phyloP scores from a whole-genome alignment of 1,140 invertebrate species.

The Dinoponera quadriceps region DNA sequence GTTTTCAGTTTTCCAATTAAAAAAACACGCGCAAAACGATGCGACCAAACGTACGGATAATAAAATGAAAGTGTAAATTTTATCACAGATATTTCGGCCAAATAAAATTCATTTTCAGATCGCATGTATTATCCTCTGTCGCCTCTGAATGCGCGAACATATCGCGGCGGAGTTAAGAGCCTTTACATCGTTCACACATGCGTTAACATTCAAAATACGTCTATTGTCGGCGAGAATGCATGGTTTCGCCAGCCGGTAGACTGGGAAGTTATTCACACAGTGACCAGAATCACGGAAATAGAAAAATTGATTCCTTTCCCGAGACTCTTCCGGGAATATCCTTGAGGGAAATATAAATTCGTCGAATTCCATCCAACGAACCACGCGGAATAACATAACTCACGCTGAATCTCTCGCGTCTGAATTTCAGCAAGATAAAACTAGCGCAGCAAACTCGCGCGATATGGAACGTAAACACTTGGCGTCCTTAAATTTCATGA shows the following conservation, averaged over 20 bases:
- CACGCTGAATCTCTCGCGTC: constrained; percentile 37
- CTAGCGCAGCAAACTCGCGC: constrained; percentile 21
- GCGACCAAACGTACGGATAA: neutral
- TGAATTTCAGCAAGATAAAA: constrained; percentile 41
- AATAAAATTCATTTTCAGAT: neutral
- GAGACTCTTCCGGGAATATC: constrained; percentile 45
- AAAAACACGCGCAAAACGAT: too few relatives aligned
- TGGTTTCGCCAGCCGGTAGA: neutral
- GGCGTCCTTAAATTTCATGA: constrained; percentile 27
- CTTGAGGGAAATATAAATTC: constrained; percentile 54
- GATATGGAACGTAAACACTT: constrained; percentile 24
- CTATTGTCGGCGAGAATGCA: constrained; percentile 28
- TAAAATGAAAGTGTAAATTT: neutral
- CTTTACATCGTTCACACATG: constrained; percentile 23
- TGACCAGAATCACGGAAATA: constrained; percentile 50
- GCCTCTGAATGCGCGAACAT: neutral
- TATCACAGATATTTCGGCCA: neutral
- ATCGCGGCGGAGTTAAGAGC: neutral
- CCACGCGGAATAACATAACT: constrained; percentile 40
- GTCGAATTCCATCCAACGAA: constrained; percentile 29
- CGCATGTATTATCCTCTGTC: neutral
- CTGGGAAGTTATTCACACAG: constrained; percentile 59
- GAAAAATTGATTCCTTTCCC: constrained; percentile 53
- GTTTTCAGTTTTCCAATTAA: too few relatives aligned
- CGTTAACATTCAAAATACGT: constrained; percentile 34